These are phyloP conservation scores for Hypothenemus hampei DNA, from an alignment of 1,140 invertebrate species.

Conservation along the genomic window DNA sequence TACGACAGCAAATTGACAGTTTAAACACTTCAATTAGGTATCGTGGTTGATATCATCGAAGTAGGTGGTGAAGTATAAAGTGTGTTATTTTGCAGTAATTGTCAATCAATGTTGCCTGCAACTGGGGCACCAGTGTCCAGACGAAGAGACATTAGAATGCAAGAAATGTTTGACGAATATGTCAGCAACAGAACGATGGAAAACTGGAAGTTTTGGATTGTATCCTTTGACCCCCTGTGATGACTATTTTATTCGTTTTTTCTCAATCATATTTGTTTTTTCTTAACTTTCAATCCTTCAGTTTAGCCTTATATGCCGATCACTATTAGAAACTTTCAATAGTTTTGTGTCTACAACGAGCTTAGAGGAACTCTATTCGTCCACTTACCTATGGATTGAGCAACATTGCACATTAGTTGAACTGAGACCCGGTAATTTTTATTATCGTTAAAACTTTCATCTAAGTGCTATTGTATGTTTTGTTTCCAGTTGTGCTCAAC, in stretches of 20 bases:
- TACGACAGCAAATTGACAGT: conserved; percentile 82
- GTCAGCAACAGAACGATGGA: conserved; percentile 77
- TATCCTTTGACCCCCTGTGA: conserved; percentile 56
- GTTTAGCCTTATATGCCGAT: conserved; percentile 88
- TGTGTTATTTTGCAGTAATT: conserved; percentile 62
- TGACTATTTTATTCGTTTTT: background rate
- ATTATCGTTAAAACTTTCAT: background rate
- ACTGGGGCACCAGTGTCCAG: conserved; percentile 90
- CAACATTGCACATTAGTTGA: conserved; percentile 91
- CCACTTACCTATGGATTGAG: conserved; percentile 89
- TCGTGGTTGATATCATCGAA: too few species aligned
- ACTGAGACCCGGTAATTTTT: conserved; percentile 77
- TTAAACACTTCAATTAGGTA: conserved; percentile 88
- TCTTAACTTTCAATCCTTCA: conserved; percentile 44
- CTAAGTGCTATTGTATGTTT: background rate
- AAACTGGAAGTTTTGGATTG: conserved; percentile 99
- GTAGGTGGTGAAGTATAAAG: too few species aligned
- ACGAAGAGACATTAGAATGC: conserved; percentile 85
- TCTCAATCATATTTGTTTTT: background rate
- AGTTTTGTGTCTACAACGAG: conserved; percentile 85
- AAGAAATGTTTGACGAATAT: conserved; percentile 92
- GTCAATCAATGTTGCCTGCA: conserved; percentile 90
- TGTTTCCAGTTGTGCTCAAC: conserved; percentile 79
- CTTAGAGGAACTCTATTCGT: conserved; percentile 86
- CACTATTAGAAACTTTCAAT: conserved; percentile 84